phyloP scores from a whole-genome alignment of 2,113 vertebrate genomes.

The Myocastor coypus region DNA sequence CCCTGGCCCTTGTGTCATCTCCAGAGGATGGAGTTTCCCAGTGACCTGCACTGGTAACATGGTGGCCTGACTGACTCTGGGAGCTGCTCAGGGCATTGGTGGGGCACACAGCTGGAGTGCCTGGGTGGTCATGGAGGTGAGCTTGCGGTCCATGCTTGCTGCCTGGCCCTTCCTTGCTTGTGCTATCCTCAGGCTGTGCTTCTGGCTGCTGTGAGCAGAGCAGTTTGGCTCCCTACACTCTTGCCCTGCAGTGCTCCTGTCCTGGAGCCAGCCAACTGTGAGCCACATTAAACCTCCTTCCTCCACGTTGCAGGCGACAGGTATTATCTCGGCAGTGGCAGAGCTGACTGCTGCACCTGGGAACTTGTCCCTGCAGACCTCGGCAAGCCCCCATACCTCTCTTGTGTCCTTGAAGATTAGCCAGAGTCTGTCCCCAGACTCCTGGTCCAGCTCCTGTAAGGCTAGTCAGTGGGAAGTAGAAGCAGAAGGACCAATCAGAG shows the following conservation, averaged over 20 bases:
- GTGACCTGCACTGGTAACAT: not conserved
- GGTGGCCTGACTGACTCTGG: not conserved
- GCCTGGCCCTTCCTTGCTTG: not conserved
- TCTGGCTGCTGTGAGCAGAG: not conserved
- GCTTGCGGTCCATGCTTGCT: not conserved
- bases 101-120: not conserved
- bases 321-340: not conserved
- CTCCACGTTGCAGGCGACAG: not conserved
- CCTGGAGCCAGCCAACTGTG: not conserved
- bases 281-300: not conserved
- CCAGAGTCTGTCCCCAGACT: not conserved
- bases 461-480: not conserved
- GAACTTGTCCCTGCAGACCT: not conserved
- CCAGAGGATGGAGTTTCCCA: not conserved
- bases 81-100: not conserved
- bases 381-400: too few species aligned
- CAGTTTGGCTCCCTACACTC: not conserved
- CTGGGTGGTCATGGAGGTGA: not conserved
- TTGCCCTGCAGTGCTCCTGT: not conserved
- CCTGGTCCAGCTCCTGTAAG: not conserved
- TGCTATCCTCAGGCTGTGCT: not conserved
- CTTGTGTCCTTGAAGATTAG: too few species aligned
- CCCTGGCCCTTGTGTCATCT: rapidly evolving
- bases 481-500: not conserved
- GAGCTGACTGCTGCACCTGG: not conserved